phyloP scores from a whole-genome alignment of 92 coral and sea anemone genomes.

The Palythoa caribaeorum region DNA sequence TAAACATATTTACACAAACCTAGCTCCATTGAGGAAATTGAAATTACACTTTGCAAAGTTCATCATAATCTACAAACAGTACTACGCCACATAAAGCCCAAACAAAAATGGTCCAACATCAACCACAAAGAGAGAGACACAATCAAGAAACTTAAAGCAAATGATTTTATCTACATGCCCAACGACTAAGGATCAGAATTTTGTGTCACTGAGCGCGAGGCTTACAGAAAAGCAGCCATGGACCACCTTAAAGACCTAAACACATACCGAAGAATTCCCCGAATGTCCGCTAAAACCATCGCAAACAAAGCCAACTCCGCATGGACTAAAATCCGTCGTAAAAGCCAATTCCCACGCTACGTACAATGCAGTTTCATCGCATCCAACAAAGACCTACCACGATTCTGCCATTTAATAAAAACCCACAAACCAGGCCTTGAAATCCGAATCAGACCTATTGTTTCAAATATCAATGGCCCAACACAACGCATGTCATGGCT shows the following conservation, averaged over 20 bases:
- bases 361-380: constrained; percentile 49
- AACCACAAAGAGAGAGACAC: constrained; percentile 25
- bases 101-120: constrained; percentile 61
- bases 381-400: constrained; percentile 47
- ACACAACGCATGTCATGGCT: constrained; percentile 12
- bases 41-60: constrained; percentile 25
- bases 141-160: constrained; percentile 48
- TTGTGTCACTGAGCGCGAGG: too few relatives aligned
- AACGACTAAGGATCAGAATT: too few relatives aligned
- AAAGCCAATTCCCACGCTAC: constrained; percentile 44
- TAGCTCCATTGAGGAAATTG: constrained; percentile 38
- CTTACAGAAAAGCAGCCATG: constrained; percentile 58
- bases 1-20: constrained; percentile 53
- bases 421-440: too few relatives aligned
- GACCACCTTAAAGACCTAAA: constrained; percentile 55
- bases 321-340: constrained; percentile 61
- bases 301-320: constrained; percentile 59
- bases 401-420: too few relatives aligned
- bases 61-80: constrained; percentile 37
- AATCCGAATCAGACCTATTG: too few relatives aligned
- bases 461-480: not conserved
- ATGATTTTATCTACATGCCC: constrained; percentile 41
- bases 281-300: constrained; percentile 71
- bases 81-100: constrained; percentile 20
- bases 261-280: constrained; percentile 54